Base-by-base conservation (phyloP, 2,113 vertebrate genomes). In the Dromas ardeola region DNA sequence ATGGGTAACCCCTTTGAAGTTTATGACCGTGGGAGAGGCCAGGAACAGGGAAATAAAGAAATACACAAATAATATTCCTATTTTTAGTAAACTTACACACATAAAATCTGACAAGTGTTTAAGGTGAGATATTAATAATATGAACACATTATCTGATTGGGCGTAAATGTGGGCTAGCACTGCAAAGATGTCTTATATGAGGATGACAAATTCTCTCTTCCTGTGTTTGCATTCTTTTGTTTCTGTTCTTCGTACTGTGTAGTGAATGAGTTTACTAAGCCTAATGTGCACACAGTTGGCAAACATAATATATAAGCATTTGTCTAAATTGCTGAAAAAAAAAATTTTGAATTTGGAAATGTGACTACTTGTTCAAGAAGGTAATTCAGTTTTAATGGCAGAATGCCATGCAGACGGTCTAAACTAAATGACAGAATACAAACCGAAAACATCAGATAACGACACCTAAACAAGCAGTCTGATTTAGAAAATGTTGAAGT, bases 241-340 rank as follows among this genome's bases (percentile, higher is more conserved):
- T 85, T 87, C 69, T 94, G 32, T 71, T 93, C 40, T 52, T 89
- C 53, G 38, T 20, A 5, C 45, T 30, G 7, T 16, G 30, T n/a
- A 65, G 65, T 63, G 65, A 86, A 84, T 89, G 77, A 89, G 69
- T 91, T 86, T 84, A 52, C 92, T 78, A 55, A 93, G 36, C 61
- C 77, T 92, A 72, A 93, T 72, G 81, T 45, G 73, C 84, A 53
- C 65, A 52, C 32, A 89, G 5, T 74, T 93, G 83, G 80, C 86
- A 95, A 95, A 89, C 65, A 14, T 10, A 5, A 52, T 67, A 65
- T 29, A 67, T 43, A 88, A 95, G 59, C 65, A 32, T 91, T 95
- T 86, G 72, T 80, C 67, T 90, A 63, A 88, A 90, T 67, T 58
- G 52, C 77, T 86, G 77, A 55, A 92, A 95, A 96, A 96, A 88